Conservation (phyloP, 2,888 invertebrate species). For the Aleiodes testaceus region DNA sequence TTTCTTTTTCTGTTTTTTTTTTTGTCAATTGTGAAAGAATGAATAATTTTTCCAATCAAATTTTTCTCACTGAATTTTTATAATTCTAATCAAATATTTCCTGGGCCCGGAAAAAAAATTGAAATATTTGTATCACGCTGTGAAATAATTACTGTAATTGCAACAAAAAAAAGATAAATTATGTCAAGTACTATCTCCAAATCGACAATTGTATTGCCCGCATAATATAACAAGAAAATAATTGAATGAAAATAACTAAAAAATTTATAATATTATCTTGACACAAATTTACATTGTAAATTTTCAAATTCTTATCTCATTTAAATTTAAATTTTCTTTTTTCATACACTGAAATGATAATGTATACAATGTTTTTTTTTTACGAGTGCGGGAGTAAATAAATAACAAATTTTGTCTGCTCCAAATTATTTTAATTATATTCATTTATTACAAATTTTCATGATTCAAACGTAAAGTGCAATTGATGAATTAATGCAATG, state of each 20-base stretch:
- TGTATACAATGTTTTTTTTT: constrained; percentile 30
- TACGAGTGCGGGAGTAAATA: constrained; percentile 23
- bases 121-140: constrained; percentile 11
- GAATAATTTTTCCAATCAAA: not conserved
- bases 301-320: not conserved
- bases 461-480: not conserved
- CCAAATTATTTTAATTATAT: constrained; percentile 3
- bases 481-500: not conserved
- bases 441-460: not conserved
- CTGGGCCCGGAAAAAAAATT: not conserved
- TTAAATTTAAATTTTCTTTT: constrained; percentile 13
- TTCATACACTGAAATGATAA: constrained; percentile 8
- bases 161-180: too few relatives aligned
- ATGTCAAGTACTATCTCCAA: not conserved
- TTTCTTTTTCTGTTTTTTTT: not conserved
- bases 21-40: not conserved
- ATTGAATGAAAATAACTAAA: not conserved
- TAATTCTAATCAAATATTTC: constrained; percentile 10
- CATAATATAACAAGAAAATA: constrained; percentile 17
- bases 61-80: not conserved
- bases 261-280: too few relatives aligned
- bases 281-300: too few relatives aligned
- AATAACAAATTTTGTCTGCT: constrained; percentile 25
- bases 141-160: constrained; percentile 9
- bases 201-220: not conserved